Conservation (phyloP, 2,797 vertebrate species). For the Acanthurus tractus region DNA sequence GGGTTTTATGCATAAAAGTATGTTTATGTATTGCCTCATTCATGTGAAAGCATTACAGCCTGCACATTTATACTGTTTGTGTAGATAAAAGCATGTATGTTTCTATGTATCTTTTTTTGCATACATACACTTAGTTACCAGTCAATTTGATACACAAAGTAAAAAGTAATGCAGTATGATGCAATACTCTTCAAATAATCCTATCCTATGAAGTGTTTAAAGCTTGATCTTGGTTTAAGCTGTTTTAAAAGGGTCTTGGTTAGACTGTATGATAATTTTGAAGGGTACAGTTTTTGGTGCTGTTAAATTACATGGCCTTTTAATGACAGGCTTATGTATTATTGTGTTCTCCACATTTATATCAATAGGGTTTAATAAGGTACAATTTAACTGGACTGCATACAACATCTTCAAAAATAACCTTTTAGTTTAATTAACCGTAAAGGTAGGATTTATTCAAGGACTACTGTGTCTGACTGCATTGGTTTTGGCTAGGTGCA, state of each 20-base stretch:
- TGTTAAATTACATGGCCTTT: not conserved
- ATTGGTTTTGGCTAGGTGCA: not conserved
- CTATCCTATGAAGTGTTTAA: no score
- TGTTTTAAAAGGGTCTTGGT: not conserved
- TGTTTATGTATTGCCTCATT: conserved; percentile 34
- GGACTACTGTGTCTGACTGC: not conserved
- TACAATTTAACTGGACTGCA: not conserved
- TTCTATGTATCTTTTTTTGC: not conserved
- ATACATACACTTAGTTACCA: not conserved
- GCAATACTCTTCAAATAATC: no score
- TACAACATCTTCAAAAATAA: not conserved
- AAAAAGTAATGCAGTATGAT: not conserved
- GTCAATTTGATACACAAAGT: not conserved
- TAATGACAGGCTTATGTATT: not conserved
- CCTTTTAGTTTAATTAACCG: no score
- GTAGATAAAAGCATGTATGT: not conserved
- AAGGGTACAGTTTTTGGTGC: not conserved
- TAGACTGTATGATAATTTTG: not conserved
- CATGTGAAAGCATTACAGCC: conserved; percentile 7
- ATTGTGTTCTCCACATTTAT: not conserved
- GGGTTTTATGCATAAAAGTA: not conserved
- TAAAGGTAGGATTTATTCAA: not conserved
- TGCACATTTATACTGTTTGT: conserved; percentile 15
- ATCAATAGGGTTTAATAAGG: not conserved
- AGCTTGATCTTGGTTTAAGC: not conserved